Conservation (phyloP, 1,140 invertebrate genomes). For the Campoletis sonorensis region DNA sequence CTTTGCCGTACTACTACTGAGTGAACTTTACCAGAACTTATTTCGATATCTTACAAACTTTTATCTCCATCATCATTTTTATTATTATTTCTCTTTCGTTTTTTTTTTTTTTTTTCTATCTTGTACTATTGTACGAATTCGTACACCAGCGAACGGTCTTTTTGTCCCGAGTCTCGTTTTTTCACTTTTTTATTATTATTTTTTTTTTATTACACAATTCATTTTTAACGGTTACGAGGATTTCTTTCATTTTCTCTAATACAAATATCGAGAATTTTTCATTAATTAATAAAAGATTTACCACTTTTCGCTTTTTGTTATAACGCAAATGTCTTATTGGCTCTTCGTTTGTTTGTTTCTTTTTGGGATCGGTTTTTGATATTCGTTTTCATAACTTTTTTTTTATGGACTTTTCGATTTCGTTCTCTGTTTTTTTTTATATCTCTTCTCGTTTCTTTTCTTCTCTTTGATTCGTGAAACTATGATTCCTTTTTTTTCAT, state of each 20-base stretch:
- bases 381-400: slow-evolving; percentile 29
- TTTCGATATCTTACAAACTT: slow-evolving; percentile 69
- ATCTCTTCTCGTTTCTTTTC: no score
- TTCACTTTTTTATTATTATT: not conserved
- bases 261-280: slow-evolving; percentile 8
- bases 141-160: slow-evolving; percentile 63
- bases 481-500: not conserved
- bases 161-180: not conserved
- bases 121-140: slow-evolving; percentile 72
- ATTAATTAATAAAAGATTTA: slow-evolving; percentile 24
- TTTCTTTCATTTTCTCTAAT: not conserved
- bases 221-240: not conserved
- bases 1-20: slow-evolving; percentile 65
- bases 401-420: slow-evolving; percentile 25
- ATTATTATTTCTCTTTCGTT: not conserved
- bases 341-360: no score
- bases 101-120: slow-evolving; percentile 57
- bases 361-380: slow-evolving; percentile 34
- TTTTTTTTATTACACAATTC: not conserved
- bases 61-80: not conserved
- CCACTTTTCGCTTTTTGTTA: not conserved
- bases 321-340: not conserved
- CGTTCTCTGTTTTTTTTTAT: not conserved
- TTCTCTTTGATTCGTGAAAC: no score
- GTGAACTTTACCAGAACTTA: slow-evolving; percentile 67